Base-by-base conservation (phyloP, 2,888 invertebrate species). In the Pherbina coryleti region DNA sequence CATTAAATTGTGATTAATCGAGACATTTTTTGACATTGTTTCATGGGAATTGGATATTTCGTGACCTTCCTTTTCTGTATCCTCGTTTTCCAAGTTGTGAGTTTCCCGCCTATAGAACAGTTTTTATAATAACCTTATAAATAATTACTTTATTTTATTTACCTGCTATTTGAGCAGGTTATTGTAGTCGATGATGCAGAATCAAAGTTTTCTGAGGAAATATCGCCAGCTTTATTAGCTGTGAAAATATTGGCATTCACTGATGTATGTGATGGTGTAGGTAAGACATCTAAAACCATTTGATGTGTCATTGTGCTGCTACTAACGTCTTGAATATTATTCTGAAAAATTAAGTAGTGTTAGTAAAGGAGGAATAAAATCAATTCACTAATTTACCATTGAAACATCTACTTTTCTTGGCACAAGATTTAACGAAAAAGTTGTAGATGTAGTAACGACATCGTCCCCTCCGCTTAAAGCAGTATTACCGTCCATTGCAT, bases 211-310 rank as follows among this genome's bases (percentile, higher is more conserved):
- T 19, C 22, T 37, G 67, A 80, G 17, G 83, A 77, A 66, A 82
- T 75, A 66, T 88, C 88, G 1, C 86, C 86, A 31, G 87, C 85
- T 81, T 88, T 89, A 11, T 89, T 89, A 11, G 85, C 87, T 4
- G 89, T 88, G 37, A 89, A 80, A 77, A 89, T 88, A 70, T 86
- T 88, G 3, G 89, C 89, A 11, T 87, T 89, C 80, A 88, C 89
- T 5, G 89, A 44, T 14, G 14, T 87, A 78, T 89, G 89, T 0
- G 87, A 87, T 67, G 84, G 79, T 25, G 84, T 87, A 34, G 87
- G 85, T 31, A 81, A 81, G 7, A 77, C 78, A 69, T 77, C 77
- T 62, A 76, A 79, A 2, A 79, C 49, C 55, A 79, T 34, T n/a
- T 71, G 28, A 19, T 53, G 17, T 53, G 25, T 55, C n/a, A 31